Base-by-base conservation (phyloP, 2,888 invertebrate species). In the Argyra leucocephala region DNA sequence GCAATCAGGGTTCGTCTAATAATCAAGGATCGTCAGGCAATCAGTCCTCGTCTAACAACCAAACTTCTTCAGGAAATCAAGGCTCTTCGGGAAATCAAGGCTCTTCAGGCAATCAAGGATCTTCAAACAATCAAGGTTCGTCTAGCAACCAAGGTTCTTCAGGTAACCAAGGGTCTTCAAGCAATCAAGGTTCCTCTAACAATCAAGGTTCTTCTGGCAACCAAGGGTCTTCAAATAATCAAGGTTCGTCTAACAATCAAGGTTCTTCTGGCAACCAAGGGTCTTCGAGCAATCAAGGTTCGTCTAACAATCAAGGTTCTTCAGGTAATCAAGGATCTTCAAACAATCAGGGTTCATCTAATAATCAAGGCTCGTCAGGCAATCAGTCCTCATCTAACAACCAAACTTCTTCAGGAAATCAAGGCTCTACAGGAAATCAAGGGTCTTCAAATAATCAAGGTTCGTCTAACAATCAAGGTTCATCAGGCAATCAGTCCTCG, bases 41-140 rank as follows among this genome's bases (percentile, higher is more conserved):
- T 3, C 70, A 71, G 67, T 57, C 67, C 10, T 68, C 68, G 22
- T 60, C 61, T 48, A 66, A 62, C 31, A 69, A 69, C 64, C 70
- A 73, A 64, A 66, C 64, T 15, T 64, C 66, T 57, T 58, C 64
- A 1, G 66, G 63, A 37, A 64, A 68, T 37, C 68, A 70, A 66
- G 18, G 60, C 10, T 64, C 69, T 4, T 58, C 64, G 1, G 68
- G 31, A 22, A 71, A 67, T 65, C 69, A 69, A 63, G 63, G 37
- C 3, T 67, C 68, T 9, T 68, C 68, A 3, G 22, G 10, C 22
- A 69, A 70, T 58, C 69, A 71, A 62, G 65, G 65, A 23, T 69
- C 71, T 3, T 58, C 67, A 68, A 12, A 64, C 1, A 10, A 65
- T 37, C 22, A 71, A 57, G 67, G 66, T n/a, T 64, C 69, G 12